Evolutionary conservation across 2,888 invertebrate genomes (phyloP), one percentile per base, ranked within the genome.

Genomic region (Campoplex capitator): DNA sequence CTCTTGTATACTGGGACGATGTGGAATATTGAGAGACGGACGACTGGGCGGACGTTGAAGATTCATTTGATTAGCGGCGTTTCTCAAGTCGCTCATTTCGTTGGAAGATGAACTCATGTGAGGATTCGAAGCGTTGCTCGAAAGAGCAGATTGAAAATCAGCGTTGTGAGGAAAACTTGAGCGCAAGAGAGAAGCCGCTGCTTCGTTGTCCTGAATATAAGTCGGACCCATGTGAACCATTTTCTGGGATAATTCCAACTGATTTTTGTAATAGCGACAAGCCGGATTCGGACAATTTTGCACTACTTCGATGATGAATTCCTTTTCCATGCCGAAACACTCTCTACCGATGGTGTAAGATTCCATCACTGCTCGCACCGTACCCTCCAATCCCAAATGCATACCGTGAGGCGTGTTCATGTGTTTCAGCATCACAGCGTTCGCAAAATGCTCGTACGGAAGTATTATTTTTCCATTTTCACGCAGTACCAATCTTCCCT

Each of bases 391-490:
- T 62, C 97, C 97, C 84, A 98, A 95, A 95, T 98, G 98, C 77
- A 98, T 95, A 0, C 98, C 98, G 93, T 98, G 98, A 0, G 87
- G 87, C 23, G 87, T 78, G 92, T 97, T 97, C 97, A 98, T 98
- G 92, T 98, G 98, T 92, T 98, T 98, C 89, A 98, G 94, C 98
- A 98, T 98, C 8, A 98, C 98, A 79, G 98, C 98, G 95, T 98
- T 98, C 1, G 98, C 98, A 95, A 98, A 98, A 93, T 98, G 98
- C 94, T 98, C 98, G 94, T 97, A 98, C 3, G 98, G 98, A 83
- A 98, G 95, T 87, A 98, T 98, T 91, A 98, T 98, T 95, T 98
- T 98, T 13, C 98, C 98, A 95, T 97, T 98, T 94, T 98, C 98
- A 86, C 98, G 95, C 75, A 98, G 95, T 92, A 98, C 97, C 86